Evolutionary conservation across 2,797 vertebrate species (phyloP), one percentile per base, ranked within the genome.

Genomic region (Garrulus glandarius): DNA sequence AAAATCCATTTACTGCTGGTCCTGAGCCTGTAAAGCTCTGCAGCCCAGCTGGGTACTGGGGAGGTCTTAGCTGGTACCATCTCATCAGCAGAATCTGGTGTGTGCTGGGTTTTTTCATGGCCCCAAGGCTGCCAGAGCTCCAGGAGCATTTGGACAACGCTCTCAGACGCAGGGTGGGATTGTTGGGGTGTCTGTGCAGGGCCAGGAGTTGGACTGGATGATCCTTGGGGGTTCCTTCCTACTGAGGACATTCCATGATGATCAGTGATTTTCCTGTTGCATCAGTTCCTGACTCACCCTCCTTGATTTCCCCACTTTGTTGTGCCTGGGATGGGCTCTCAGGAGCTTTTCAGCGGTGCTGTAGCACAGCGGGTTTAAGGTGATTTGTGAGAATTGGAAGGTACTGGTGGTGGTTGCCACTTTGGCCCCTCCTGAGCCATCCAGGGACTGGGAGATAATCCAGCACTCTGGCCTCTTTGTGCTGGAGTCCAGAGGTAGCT

Each of bases 141-240:
- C 9, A 27, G 34, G 39, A 52, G 13, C 1, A 1, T 10, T 71
- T 46, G 72, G 52, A 14, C 59, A 52, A 0, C 0, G 0, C 52
- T 78, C 29, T 8, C 18, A 65, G 46, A 41, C 18, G 4, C 41
- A 47, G 27, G 30, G 4, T 39, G n/a, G 34, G 34, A 9, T 41
- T 71, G 37, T 24, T 78, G 34, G 57, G 26, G 11, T 61, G 41
- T 82, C 55, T 56, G 15, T 53, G 55, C 32, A 55, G 36, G 41
- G 27, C 12, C 55, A 55, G n/a, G n/a, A 4, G 3, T 3, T 29
- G 57, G 15, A 17, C 52, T 84, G 26, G 57, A 15, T 34, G 49
- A 22, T 78, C 34, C 30, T 20, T 26, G 43, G 19, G 36, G 23
- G 5, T 89, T 60, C 43, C 22, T 37, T 37, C 56, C 49, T n/a